Evolutionary conservation across 37 sponge, comb jelly and placozoan species (phyloP), one percentile per base, ranked within the genome.

Genomic region (Cliona cf. orientalis): DNA sequence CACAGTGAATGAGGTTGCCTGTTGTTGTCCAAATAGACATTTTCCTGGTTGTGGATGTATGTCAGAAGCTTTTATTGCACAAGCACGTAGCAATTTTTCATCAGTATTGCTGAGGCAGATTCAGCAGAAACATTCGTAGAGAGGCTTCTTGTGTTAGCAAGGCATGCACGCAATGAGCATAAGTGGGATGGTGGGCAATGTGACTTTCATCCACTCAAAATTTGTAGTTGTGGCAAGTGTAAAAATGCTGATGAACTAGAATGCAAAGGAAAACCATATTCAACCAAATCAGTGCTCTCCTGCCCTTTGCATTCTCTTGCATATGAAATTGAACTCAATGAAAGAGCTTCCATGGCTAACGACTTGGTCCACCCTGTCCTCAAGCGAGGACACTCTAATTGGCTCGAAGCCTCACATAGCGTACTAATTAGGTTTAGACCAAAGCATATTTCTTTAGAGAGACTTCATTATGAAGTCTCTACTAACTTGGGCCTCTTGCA

Each of bases 401-500:
- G 19, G 29, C 5, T 36, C 2, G 81, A 80, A 41, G 70, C 81
- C 22, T 67, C 81, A 23, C 81, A 80, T n/a, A 80, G 69, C 31
- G 71, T 80, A 3, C 60, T 80, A 6, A 68, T 56, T 25, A 44
- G 70, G 37, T 80, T 69, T 46, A 68, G 81, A 33, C 5, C 59
- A 17, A 80, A 80, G 28, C 31, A 45, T 9, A 23, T 33, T 5
- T 25, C 46, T 53, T 33, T 80, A 19, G 41, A 44, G 53, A 33
- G 81, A 11, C 58, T 80, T 7, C 81, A 80, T 49, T 69, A 69
- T n/a, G 17, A 68, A 6, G 60, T 69, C 3, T 70, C 72, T 33
- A 81, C 82, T 6, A 70, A 81, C 44, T 6, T 81, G 57, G 82
- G 41, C 11, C 44, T 81, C 2, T 25, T 69, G 3, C 82, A 81